Base-by-base conservation (phyloP, 2,797 vertebrate species). In the Triplophysa bombifrons region DNA sequence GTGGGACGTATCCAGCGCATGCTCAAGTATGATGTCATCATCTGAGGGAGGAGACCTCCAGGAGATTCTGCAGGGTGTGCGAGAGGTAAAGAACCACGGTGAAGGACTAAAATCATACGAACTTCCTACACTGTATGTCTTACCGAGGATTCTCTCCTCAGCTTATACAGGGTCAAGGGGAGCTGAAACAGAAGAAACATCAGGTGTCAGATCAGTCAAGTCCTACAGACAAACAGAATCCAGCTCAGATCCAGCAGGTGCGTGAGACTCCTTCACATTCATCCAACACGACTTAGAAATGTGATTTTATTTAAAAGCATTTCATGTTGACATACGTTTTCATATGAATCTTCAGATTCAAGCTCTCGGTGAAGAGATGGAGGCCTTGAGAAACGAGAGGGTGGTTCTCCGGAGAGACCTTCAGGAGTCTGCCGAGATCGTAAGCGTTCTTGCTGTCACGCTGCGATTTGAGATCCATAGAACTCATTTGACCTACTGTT, bases 111-210 rank as follows among this genome's bases (percentile, higher is more conserved):
- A 13, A 13, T 48, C 46, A 48, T 1, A 11, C 2, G 3, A 58
- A 0, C 8, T 67, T 68, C 13, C 12, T 20, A 38, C 14, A 11
- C 12, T 30, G 13, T 16, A 2, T 48, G 46, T 48, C 13, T 48
- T 48, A 48, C 12, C 1, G 46, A 48, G 46, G 1, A 13, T 13
- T 72, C 22, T 53, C 4, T 44, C 44, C 76, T 22, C 41, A 85
- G 84, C 82, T 85, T 64, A 76, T 85, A 8, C 80, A 85, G 68
- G 77, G 53, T 1, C 84, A 85, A 34, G 80, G 80, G 1, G 73
- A 80, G 44, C 44, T 74, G 8, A 84, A 85, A 60, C 84, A 77
- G 11, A 68, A 78, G 53, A 82, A 63, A 4, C 56, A 20, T 6
- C 34, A 34, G 10, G 11, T 13, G 30, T 50, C 78, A 0, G 73